A percentile compares a stretch with the other conserved stretches of the same genome.
Conservation (phyloP, 1,140 invertebrate species). For the Ostrea edulis region DNA sequence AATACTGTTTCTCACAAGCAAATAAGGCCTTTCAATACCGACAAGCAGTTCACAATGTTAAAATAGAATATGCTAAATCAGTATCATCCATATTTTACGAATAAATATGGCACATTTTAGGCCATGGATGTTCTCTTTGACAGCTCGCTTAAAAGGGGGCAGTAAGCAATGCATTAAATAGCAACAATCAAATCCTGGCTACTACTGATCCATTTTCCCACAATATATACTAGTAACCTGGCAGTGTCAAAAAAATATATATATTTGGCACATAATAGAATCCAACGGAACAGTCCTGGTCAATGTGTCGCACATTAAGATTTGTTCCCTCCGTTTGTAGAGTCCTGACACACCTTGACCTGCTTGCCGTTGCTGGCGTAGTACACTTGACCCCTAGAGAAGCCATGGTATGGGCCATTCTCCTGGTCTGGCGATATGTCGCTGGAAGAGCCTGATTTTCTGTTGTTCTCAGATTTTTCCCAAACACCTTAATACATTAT, state of each 20-base stretch:
- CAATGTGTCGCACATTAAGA: neutral
- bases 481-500: neutral
- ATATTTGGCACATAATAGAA: neutral
- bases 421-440: conserved; percentile 39
- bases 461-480: neutral
- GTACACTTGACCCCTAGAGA: conserved; percentile 67
- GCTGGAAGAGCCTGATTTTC: neutral
- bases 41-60: too few relatives aligned
- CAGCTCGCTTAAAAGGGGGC: too few relatives aligned
- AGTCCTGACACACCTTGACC: conserved; percentile 64
- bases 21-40: too few relatives aligned
- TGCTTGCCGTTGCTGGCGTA: conserved; percentile 68
- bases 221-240: neutral
- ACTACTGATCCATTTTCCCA: neutral
- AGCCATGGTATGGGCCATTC: conserved; percentile 5
- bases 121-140: too few relatives aligned
- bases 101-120: too few relatives aligned
- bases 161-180: too few relatives aligned
- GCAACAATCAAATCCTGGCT: too few relatives aligned
- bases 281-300: neutral
- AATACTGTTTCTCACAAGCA: too few relatives aligned
- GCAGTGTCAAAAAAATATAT: conserved; percentile 4
- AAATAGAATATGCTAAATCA: too few relatives aligned
- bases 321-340: neutral
- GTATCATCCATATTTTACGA: too few relatives aligned